phyloP scores from a whole-genome alignment of 2,797 vertebrate genomes.

The Antennarius maculatus region DNA sequence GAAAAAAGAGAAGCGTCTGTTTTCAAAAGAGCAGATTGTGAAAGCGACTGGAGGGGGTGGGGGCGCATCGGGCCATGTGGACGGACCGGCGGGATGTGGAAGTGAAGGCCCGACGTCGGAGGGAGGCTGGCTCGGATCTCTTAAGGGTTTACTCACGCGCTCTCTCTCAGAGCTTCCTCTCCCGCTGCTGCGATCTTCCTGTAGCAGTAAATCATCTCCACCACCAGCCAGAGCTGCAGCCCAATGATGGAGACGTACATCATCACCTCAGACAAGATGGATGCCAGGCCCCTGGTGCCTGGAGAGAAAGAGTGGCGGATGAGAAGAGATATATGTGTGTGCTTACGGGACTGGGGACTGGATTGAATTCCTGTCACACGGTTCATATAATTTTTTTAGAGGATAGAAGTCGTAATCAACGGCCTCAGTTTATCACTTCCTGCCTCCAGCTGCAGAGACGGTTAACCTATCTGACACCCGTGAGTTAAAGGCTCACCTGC shows the following conservation, averaged over 20 bases:
- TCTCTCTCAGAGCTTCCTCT: slow-evolving; percentile 88
- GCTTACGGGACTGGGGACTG: background rate
- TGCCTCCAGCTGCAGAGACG: slow-evolving; percentile 1
- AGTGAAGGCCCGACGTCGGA: background rate
- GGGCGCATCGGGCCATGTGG: slow-evolving; percentile 39
- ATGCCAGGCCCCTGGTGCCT: slow-evolving; percentile 87
- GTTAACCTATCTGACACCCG: background rate
- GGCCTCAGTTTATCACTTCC: background rate
- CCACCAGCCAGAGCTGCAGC: slow-evolving; percentile 90
- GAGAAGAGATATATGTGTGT: background rate
- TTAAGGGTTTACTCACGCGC: slow-evolving; percentile 82
- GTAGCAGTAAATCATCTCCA: slow-evolving; percentile 95
- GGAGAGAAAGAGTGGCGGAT: background rate
- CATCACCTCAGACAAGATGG: slow-evolving; percentile 93
- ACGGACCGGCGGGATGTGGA: slow-evolving; percentile 23
- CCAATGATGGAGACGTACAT: slow-evolving; percentile 94
- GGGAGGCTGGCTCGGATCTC: background rate
- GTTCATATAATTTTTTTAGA: slow-evolving; percentile 13
- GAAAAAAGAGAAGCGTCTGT: slow-evolving; percentile 6
- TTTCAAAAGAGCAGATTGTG: slow-evolving; percentile 12
- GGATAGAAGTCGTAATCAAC: background rate
- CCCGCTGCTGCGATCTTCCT: slow-evolving; percentile 88
- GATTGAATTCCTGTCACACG: background rate
- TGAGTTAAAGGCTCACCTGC: background rate
- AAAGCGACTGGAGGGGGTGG: background rate